Percentiles rank a stretch among this genome's conserved stretches.
phyloP scores from a whole-genome alignment of 2,888 invertebrate genomes.

The Lasius platythorax region DNA sequence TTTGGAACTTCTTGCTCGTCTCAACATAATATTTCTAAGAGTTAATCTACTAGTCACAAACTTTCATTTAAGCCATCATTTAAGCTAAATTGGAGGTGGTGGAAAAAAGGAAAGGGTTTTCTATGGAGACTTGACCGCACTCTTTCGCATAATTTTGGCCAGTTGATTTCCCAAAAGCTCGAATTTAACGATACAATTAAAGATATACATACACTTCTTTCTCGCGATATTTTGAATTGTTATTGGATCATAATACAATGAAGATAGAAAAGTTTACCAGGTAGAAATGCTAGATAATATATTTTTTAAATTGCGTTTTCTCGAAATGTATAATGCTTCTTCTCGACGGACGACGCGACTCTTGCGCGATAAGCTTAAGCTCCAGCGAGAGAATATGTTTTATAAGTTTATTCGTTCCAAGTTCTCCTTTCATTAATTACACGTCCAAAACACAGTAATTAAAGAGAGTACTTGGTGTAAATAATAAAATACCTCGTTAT shows the following conservation, averaged over 20 bases:
- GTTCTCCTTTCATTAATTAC: conserved; percentile 25
- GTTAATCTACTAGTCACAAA: no score
- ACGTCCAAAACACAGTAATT: conserved; percentile 22
- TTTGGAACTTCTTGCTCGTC: no score
- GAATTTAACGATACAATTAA: no score
- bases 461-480: conserved; percentile 4
- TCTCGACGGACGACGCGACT: not conserved
- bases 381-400: not conserved
- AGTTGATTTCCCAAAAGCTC: not conserved
- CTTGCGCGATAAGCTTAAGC: not conserved
- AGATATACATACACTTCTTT: no score
- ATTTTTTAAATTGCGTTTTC: not conserved
- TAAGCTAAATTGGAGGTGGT: no score
- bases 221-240: not conserved
- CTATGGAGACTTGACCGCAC: no score
- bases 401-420: not conserved
- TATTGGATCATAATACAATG: not conserved
- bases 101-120: no score
- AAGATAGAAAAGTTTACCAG: not conserved
- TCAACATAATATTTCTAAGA: no score
- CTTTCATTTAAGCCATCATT: no score
- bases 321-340: not conserved
- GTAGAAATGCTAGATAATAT: not conserved
- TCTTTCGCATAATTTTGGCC: not conserved
- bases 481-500: conserved; percentile 26